These are phyloP conservation scores for Sebastes kiyomatsui DNA, from an alignment of 2,797 vertebrate species.

Conservation along the genomic window DNA sequence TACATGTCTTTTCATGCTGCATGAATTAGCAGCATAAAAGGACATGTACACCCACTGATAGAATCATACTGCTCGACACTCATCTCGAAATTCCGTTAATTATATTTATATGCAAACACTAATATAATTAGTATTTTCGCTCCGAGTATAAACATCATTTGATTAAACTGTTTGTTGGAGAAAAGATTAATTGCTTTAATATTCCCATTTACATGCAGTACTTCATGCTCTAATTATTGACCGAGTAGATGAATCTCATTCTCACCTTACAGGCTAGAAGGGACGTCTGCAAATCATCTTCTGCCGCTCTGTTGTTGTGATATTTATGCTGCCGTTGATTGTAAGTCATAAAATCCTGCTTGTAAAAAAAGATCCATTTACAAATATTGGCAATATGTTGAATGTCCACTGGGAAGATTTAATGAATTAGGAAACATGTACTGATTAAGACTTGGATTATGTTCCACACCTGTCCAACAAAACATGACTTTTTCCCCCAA, in stretches of 20 bases:
- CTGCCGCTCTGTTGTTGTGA: background rate
- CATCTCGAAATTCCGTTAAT: conserved; percentile 19
- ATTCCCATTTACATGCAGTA: conserved; percentile 28
- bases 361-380: background rate
- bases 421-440: conserved; percentile 4
- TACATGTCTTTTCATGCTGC: background rate
- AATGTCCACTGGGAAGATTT: background rate
- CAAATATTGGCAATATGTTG: background rate
- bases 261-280: background rate
- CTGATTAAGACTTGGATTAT: background rate
- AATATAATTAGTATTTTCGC: conserved; percentile 24
- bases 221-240: conserved; percentile 17
- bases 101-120: conserved; percentile 23
- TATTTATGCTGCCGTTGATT: background rate
- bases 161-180: conserved; percentile 33
- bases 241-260: background rate
- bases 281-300: background rate
- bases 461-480: background rate
- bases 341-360: background rate
- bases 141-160: conserved; percentile 9
- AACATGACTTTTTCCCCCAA: background rate
- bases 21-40: background rate
- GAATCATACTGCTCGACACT: background rate
- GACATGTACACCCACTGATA: background rate
- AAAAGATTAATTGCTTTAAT: conserved; percentile 39